A percentile compares a stretch with the other conserved stretches of the same genome.
Conservation (phyloP, 2,113 vertebrate species). For the Rhea americana region DNA sequence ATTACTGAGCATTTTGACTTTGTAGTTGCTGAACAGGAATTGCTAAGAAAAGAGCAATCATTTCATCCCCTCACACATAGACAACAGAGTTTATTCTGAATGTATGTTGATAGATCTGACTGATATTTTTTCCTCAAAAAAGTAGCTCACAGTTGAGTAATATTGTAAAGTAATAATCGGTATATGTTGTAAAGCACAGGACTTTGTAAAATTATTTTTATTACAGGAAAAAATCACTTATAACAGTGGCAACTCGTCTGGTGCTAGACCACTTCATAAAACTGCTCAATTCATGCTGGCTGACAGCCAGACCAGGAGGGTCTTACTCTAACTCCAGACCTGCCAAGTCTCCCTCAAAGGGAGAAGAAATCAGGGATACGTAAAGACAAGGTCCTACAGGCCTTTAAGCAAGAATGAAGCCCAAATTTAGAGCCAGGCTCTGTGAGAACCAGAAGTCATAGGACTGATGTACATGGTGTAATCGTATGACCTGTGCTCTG, state of each 20-base stretch:
- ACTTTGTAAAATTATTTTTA: background rate
- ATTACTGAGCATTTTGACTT: background rate
- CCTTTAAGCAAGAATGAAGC: background rate
- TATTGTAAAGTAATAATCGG: background rate
- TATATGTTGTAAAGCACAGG: background rate
- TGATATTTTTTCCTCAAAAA: background rate
- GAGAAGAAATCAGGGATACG: background rate
- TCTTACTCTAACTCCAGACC: background rate
- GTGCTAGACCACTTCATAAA: background rate
- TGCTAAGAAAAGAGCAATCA: background rate
- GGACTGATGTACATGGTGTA: accelerated
- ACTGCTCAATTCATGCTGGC: background rate
- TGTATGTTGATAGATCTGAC: constrained; percentile 16
- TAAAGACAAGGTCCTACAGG: background rate
- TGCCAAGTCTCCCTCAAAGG: background rate
- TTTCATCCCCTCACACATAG: background rate
- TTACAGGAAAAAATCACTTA: background rate
- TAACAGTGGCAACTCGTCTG: background rate
- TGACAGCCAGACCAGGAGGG: background rate
- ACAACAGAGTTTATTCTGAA: constrained; percentile 23
- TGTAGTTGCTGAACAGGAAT: background rate
- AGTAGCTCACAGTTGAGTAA: background rate
- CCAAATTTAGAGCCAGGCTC: background rate
- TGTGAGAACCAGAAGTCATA: background rate
- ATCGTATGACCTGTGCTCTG: background rate